Conservation (phyloP, 2,888 invertebrate genomes). For the Selenia dentaria region DNA sequence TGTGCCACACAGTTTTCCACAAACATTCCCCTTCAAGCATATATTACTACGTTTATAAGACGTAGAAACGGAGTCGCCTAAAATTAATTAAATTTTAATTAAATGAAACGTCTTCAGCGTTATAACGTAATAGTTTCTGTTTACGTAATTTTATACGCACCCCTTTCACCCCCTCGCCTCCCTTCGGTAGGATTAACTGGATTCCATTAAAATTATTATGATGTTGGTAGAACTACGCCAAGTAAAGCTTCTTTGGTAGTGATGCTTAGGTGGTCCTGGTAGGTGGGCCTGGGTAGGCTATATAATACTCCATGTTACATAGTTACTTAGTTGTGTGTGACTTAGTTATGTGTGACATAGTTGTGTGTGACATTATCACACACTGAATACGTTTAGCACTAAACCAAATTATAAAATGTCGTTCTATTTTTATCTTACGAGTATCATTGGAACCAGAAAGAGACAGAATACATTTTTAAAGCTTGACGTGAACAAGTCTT, state of each 20-base stretch:
- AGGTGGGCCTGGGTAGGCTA: not conserved
- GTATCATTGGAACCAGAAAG: too few species aligned
- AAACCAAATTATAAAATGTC: too few species aligned
- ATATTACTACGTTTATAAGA: constrained; percentile 1
- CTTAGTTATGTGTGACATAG: too few species aligned
- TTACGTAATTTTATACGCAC: constrained; percentile 40
- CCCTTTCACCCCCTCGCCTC: constrained; percentile 10
- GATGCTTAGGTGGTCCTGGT: not conserved
- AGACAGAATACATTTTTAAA: too few species aligned
- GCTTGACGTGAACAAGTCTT: too few species aligned
- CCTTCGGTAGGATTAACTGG: constrained; percentile 55
- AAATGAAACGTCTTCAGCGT: constrained; percentile 39
- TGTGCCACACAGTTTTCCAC: not conserved
- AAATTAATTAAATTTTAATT: constrained; percentile 53
- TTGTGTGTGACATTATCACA: too few species aligned
- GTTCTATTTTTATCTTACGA: too few species aligned
- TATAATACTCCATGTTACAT: too few species aligned
- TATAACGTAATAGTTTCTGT: constrained; percentile 39
- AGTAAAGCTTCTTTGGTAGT: constrained; percentile 43
- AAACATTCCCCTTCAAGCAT: not conserved
- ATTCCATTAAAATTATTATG: constrained; percentile 74
- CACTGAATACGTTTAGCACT: too few species aligned
- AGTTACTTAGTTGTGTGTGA: too few species aligned
- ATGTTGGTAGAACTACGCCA: constrained; percentile 40
- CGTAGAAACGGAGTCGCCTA: constrained; percentile 23